Evolutionary conservation across 1,140 invertebrate genomes (phyloP).

Genomic region (Cephus cinctus): DNA sequence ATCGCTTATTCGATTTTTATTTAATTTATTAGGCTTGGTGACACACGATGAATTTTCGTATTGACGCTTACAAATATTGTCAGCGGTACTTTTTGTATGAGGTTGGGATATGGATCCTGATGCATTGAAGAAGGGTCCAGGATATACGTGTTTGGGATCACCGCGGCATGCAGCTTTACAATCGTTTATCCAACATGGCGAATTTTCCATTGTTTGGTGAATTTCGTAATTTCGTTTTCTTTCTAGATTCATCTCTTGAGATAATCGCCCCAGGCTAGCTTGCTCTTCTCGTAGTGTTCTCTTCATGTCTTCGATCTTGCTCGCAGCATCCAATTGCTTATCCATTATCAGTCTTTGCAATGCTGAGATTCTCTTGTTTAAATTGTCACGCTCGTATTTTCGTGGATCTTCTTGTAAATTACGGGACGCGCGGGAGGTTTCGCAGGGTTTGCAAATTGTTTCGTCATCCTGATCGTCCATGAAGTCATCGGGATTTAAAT

Average conservation of each 20-base stretch:
- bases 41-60: too few species aligned
- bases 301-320: slow-evolving; percentile 33
- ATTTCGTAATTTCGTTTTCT: slow-evolving; percentile 33
- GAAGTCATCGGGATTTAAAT: slow-evolving; percentile 6
- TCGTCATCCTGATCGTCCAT: neutral
- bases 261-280: slow-evolving; percentile 29
- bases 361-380: slow-evolving; percentile 37
- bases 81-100: too few species aligned
- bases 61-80: too few species aligned
- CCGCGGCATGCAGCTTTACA: slow-evolving; percentile 19
- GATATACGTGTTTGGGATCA: too few species aligned
- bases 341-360: slow-evolving; percentile 40
- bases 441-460: neutral
- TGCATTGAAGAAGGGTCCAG: too few species aligned
- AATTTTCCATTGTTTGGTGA: slow-evolving; percentile 25
- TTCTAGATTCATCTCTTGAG: slow-evolving; percentile 33
- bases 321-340: slow-evolving; percentile 33
- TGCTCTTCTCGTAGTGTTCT: slow-evolving; percentile 30
- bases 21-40: too few species aligned
- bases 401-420: slow-evolving; percentile 7
- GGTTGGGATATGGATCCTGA: too few species aligned
- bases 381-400: slow-evolving; percentile 23
- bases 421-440: too few species aligned
- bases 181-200: slow-evolving; percentile 17
- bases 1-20: too few species aligned